Conservation (phyloP, 2,113 vertebrate genomes). For the Ceratotherium simum region DNA sequence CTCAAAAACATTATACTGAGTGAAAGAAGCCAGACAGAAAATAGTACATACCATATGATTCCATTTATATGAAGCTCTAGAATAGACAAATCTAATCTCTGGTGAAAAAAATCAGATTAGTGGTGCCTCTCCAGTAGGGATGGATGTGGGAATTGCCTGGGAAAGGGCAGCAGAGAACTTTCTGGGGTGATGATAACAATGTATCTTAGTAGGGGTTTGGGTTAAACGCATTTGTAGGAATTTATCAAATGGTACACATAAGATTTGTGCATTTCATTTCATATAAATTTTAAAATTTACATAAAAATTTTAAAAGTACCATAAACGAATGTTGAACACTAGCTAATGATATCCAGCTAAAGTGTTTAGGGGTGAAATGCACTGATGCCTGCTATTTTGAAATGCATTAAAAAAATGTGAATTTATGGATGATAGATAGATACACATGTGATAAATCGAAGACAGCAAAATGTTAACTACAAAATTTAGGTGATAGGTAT, state of each 20-base stretch:
- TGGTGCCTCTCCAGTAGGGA: not conserved
- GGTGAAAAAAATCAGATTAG: not conserved
- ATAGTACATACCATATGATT: not conserved
- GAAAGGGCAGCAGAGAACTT: not conserved
- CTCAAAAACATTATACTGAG: not conserved
- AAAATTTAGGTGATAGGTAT: not conserved
- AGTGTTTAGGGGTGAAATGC: not conserved
- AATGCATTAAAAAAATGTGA: not conserved
- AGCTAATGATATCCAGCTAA: not conserved
- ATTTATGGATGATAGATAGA: not conserved
- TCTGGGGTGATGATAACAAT: not conserved
- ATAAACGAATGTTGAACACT: not conserved
- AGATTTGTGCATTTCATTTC: not conserved
- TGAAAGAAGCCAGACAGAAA: not conserved
- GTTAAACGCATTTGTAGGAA: not conserved
- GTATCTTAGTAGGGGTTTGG: not conserved
- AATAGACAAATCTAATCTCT: not conserved
- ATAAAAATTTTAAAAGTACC: not conserved
- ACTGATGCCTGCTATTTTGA: not conserved
- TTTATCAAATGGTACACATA: not conserved
- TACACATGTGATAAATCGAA: not conserved
- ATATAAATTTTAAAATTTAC: not conserved
- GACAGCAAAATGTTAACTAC: not conserved
- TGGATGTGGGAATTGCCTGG: not conserved
- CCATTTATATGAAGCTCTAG: not conserved